Base-by-base conservation (phyloP, 2,888 invertebrate species). In the Ichneumoninae sp. region DNA sequence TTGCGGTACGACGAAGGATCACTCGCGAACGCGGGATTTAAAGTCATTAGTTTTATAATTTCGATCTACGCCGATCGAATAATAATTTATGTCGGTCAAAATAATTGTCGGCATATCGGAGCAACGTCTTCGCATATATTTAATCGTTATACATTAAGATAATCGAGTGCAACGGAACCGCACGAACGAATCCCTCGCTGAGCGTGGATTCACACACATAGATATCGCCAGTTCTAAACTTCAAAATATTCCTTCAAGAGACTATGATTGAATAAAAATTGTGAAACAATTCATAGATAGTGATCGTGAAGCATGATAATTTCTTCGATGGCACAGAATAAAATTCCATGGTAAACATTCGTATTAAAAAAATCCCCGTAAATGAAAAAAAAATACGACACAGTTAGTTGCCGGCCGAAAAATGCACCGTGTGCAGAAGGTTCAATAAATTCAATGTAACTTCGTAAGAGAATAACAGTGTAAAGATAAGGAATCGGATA, bases 1-100 rank as follows among this genome's bases (percentile, higher is more conserved):
- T 85, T 85, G 85, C 75, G 57, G 69, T 81, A 78, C 26, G 71
- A 74, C 44, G 75, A 54, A 68, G 78, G 60, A 71, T 54, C 65
- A 54, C 33, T 50, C n/a, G 69, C 36, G 54, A 69, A 70, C 40
- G 65, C 57, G 57, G 68, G 76, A 75, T 69, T 66, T 26, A 26
- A 30, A 57, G 70, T 76, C 52, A 74, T 44, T 74, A 47, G 47
- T 60, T 83, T 65, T 73, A 83, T 70, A 33, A 44, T 70, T 79
- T 75, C 47, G 44, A 79, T 75, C 65, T 44, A 40, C 33, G 54
- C 7, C 8, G 44, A 33, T 70, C 75, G 63, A 79, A 19, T 5
- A 50, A 71, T 10, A 26, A 71, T 70, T 75, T 60, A 47, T 19
- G 50, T 44, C 40, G 60, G 19, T 47, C 73, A 57, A 26, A 7